Base-by-base conservation (phyloP, 1,140 invertebrate genomes). In the Eciton burchellii region DNA sequence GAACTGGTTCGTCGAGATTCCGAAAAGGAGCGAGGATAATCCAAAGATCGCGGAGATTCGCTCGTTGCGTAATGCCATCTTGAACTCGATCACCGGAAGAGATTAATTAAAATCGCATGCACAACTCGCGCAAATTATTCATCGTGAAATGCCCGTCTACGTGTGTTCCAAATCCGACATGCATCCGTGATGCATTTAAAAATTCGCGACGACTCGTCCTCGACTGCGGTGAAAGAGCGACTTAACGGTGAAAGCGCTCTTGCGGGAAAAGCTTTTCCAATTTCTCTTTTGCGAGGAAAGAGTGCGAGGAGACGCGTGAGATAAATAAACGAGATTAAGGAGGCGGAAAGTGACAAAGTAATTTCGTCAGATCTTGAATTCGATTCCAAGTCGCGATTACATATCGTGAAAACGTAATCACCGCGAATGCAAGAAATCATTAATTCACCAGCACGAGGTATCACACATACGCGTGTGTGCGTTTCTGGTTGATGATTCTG, bases 101-200 rank as follows among this genome's bases (percentile, higher is more conserved):
- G n/a, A 2, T 16, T 77, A 77, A 79, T 79, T 35, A 21, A 70
- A 57, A 70, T 70, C 24, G 24, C n/a, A 21, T 29, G 11, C 47
- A 41, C 65, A 54, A 54, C 21, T 12, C 56, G n/a, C n/a, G n/a
- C 41, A 56, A 79, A 57, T 70, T 77, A 56, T 26, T 8, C 16
- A 0, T 41, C 45, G 19, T 54, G 52, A 76, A 65, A 19, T 65
- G 4, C 65, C n/a, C n/a, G n/a, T n/a, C 35, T 12, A 14, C 47
- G 49, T 21, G 63, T 77, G 49, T 21, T 66, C n/a, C n/a, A n/a
- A 66, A 41, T 16, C 9, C 62, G 43, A 19, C 21, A 16, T 56
- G 35, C 11, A n/a, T n/a, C n/a, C 29, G 2, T 68, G 43, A 79
- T 45, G 35, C 1, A 45, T 24, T 4, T 43, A 29, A 66, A 26